Percentiles rank a stretch among this genome's conserved stretches.
Conservation (phyloP, 2,797 vertebrate genomes). For the Sebastes alutus region DNA sequence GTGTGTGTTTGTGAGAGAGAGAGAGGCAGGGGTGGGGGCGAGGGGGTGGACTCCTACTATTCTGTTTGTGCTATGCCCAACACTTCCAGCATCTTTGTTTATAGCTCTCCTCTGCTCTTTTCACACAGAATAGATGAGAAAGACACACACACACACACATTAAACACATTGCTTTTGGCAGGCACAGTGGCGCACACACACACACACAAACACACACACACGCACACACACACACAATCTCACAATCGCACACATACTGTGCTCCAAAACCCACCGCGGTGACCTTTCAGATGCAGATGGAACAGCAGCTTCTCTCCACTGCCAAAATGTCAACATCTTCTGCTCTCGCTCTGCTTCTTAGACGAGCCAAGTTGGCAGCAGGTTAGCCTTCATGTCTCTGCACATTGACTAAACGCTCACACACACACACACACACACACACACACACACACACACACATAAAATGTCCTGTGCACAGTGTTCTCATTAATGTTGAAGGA, state of each 20-base stretch:
- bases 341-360: constrained; percentile 58
- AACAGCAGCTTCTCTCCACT: constrained; percentile 71
- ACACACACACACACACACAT: not conserved
- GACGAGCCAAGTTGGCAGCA: constrained; percentile 69
- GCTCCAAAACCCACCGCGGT: constrained; percentile 65
- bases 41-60: constrained; percentile 20
- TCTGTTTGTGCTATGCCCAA: constrained; percentile 72
- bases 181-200: constrained; percentile 5
- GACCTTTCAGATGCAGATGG: constrained; percentile 83
- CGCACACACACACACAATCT: too few relatives aligned
- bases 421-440: not conserved
- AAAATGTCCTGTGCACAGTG: constrained; percentile 6
- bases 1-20: not conserved
- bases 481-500: constrained; percentile 31
- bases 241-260: constrained; percentile 14
- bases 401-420: constrained; percentile 32
- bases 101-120: constrained; percentile 74
- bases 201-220: constrained; percentile 19
- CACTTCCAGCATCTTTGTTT: constrained; percentile 78
- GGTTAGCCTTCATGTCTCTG: constrained; percentile 60
- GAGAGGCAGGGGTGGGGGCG: not conserved
- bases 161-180: constrained; percentile 66
- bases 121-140: constrained; percentile 66
- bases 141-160: constrained; percentile 38
- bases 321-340: constrained; percentile 84